Evolutionary conservation across 2,888 invertebrate species (phyloP).

Genomic region (Cosmia trapezina): DNA sequence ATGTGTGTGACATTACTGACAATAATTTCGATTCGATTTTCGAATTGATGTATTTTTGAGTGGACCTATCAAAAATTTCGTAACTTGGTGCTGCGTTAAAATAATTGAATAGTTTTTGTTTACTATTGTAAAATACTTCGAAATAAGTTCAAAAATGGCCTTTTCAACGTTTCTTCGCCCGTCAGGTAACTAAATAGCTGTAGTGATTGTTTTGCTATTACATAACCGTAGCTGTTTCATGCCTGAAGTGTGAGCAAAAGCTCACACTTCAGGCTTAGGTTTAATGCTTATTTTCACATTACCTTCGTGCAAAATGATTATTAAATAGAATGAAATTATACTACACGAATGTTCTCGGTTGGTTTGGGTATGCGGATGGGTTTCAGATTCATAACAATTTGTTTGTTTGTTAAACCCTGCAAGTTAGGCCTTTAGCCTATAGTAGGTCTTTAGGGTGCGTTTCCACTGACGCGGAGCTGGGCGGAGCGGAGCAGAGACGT

Average conservation of each 20-base stretch:
- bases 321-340: too few relatives aligned
- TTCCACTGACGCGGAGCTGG: too few relatives aligned
- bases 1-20: neutral
- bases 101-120: slow-evolving; percentile 32
- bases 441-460: too few relatives aligned
- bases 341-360: neutral
- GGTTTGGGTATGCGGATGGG: neutral
- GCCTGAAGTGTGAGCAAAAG: too few relatives aligned
- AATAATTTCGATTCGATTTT: slow-evolving; percentile 56
- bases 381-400: neutral
- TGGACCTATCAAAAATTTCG: slow-evolving; percentile 40
- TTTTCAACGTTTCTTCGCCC: slow-evolving; percentile 85
- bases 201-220: slow-evolving; percentile 73
- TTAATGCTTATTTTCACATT: neutral
- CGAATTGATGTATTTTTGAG: slow-evolving; percentile 35
- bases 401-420: neutral
- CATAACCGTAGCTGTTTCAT: slow-evolving; percentile 76
- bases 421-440: neutral
- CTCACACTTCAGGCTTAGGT: neutral
- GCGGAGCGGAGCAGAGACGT: too few relatives aligned
- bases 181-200: slow-evolving; percentile 76
- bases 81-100: slow-evolving; percentile 34
- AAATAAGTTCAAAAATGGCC: slow-evolving; percentile 74
- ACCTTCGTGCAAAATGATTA: too few relatives aligned
- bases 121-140: neutral